Base-by-base conservation (phyloP, 1,140 invertebrate genomes). In the Spodoptera frugiperda region DNA sequence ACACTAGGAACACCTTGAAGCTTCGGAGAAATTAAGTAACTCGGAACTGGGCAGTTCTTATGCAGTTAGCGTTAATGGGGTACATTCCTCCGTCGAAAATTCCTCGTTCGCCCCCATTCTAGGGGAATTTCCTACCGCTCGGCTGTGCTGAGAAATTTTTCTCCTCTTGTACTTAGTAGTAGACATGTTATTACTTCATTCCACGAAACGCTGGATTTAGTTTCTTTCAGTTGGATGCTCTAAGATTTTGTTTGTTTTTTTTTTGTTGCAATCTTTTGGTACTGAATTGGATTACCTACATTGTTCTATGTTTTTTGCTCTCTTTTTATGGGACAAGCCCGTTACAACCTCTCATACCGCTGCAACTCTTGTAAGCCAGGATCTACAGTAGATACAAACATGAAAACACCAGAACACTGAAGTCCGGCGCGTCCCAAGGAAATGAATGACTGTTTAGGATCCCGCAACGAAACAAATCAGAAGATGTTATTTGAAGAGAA, bases 21-120 rank as follows among this genome's bases (percentile, higher is more conserved):
- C 72, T 75, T 75, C 65, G 48, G 68, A 39, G 68, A 73, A 79
- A 76, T 79, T 72, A 76, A 79, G 74, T 71, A 65, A 76, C 73
- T 76, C 57, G 21, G 44, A 73, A 79, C 73, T 79, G 68, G 76
- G 70, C 78, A 81, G 79, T 82, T 83, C 49, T 72, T 39, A 21
- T 44, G 67, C 68, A 63, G 73, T 79, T 79, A 79, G 78, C 55
- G 78, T 67, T 79, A 79, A 79, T 79, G 74, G 78, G 65, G 17
- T 65, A 59, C 73, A 79, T 79, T 79, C 78, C 74, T 39, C 21
- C 30, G 25, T 25, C 72, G 48, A 51, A 39, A 76, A 79, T 79
- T 79, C 78, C 72, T 71, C 78, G 73, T 78, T 71, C 72, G 78
- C 73, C 73, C 73, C 67, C 49, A 76, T 76, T 72, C 78, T 59